Evolutionary conservation across 2,888 invertebrate species (phyloP), one percentile per base, ranked within the genome.

Genomic region (Apomyelois bistriatella): DNA sequence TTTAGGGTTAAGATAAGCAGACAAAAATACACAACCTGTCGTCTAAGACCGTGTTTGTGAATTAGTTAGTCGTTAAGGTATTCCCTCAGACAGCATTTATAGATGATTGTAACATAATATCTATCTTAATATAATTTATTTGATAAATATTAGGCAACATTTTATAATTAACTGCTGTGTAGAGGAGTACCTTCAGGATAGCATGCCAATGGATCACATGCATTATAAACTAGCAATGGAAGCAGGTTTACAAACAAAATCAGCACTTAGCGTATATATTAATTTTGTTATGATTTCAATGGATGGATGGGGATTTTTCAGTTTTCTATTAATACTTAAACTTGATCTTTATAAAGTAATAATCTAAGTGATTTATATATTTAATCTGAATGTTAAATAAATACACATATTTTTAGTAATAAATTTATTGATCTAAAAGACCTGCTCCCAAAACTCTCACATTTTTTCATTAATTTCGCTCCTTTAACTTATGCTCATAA

Each of bases 241-340:
- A 86, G 87, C 87, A 87, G 87, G 86, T 82, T 68, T 60, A 57
- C 61, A 65, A 55, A 60, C 32, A 55, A 10, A 36, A n/a, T 36
- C 36, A 3, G 36, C 36, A 36, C 3, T 36, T 36, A 13, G 12
- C 8, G 3, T 2, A 13, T 4, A 38, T 12, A n/a, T n/a, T 36
- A 36, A 36, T 36, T 36, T 12, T 36, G 10, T 28, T 5, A 35
- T 35, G 10, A 12, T 2, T 37, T 37, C 5, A 37, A 37, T n/a
- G 6, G n/a, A 12, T 3, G 37, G 37, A 37, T 35, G 8, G n/a
- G n/a, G n/a, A n/a, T n/a, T n/a, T n/a, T n/a, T n/a, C n/a, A n/a
- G n/a, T n/a, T n/a, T n/a, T n/a, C n/a, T n/a, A n/a, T n/a, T n/a
- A n/a, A n/a, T n/a, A n/a, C n/a, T n/a, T n/a, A n/a, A n/a, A n/a